Conservation (phyloP, 2,797 vertebrate species). For the Nyctibius grandis region DNA sequence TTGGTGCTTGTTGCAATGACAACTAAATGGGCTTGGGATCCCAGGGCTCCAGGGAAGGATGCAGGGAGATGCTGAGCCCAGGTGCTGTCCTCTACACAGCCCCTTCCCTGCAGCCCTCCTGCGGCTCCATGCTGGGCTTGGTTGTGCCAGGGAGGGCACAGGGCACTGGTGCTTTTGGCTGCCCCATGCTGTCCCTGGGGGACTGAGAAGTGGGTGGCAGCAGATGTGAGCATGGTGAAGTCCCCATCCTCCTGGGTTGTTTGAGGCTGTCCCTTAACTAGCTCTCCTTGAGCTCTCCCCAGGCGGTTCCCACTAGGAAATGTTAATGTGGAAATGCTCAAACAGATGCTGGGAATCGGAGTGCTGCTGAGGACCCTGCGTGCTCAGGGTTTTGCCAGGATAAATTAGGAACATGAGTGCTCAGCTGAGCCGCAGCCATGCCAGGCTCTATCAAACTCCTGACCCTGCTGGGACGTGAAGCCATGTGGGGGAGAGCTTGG, state of each 20-base stretch:
- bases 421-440: background rate
- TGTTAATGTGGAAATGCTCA: background rate
- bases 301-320: background rate
- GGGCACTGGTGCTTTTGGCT: background rate
- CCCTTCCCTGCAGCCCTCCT: background rate
- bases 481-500: background rate
- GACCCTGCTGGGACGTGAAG: background rate
- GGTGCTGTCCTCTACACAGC: background rate
- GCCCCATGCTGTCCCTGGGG: background rate
- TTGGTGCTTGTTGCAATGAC: background rate
- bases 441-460: background rate
- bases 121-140: accelerated
- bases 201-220: background rate
- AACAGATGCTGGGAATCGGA: constrained; percentile 9
- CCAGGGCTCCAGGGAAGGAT: background rate
- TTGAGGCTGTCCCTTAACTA: background rate
- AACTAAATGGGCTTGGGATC: background rate
- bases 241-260: background rate
- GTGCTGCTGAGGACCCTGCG: background rate
- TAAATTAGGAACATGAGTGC: background rate
- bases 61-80: background rate
- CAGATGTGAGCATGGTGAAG: background rate
- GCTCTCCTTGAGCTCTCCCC: background rate
- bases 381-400: background rate
- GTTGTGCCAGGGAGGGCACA: background rate